A percentile compares a stretch with the other conserved stretches of the same genome.
These are phyloP conservation scores for Ametastegia equiseti DNA, from an alignment of 2,888 invertebrate genomes.

Conservation along the genomic window DNA sequence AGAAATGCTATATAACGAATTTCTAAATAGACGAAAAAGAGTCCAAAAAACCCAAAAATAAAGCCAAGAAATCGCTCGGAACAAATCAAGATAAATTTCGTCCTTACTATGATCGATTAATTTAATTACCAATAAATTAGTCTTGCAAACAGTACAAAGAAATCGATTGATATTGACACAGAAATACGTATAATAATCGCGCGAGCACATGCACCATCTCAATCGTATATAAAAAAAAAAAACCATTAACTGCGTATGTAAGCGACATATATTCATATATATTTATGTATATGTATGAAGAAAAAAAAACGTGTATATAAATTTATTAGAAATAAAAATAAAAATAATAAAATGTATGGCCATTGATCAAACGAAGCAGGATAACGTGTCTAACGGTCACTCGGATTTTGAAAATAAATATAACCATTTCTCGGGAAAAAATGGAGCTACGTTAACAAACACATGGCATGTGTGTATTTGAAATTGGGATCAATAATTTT, in stretches of 20 bases:
- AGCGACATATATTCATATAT: neutral
- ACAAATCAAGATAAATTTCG: too few species aligned
- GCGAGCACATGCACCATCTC: slow-evolving; percentile 28
- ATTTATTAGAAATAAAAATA: neutral
- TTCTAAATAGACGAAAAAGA: too few species aligned
- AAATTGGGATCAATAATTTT: neutral
- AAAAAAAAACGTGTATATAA: neutral
- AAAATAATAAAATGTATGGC: neutral
- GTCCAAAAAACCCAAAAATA: neutral
- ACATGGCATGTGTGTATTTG: neutral
- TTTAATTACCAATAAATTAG: neutral
- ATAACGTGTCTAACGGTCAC: neutral
- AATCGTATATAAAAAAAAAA: neutral
- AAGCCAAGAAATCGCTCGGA: neutral
- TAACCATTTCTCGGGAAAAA: neutral
- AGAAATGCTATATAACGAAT: neutral
- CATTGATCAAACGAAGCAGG: neutral
- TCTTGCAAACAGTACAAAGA: neutral
- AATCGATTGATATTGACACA: neutral
- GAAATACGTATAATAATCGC: neutral
- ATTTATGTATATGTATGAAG: neutral
- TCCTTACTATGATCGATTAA: neutral
- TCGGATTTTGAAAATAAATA: neutral
- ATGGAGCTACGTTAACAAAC: too few species aligned
- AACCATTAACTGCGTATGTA: slow-evolving; percentile 1